phyloP scores from a whole-genome alignment of 1,140 invertebrate species.

The Drosophila kikkawai region DNA sequence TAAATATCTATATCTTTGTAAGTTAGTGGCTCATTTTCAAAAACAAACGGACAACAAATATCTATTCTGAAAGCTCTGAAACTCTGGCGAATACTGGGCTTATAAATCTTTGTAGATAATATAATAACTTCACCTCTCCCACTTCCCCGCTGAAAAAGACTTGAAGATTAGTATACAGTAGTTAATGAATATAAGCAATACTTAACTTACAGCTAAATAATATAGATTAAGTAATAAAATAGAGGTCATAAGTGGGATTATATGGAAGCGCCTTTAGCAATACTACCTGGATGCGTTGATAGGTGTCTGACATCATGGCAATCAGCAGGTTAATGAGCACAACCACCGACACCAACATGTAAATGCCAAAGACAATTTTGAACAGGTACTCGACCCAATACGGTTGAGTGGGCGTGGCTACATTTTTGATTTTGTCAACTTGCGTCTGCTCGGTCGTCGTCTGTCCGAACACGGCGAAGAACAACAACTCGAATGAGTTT shows the following conservation, averaged over 20 bases:
- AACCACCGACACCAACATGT: conserved; percentile 99
- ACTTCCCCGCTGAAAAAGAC: conserved; percentile 65
- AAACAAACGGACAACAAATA: not conserved
- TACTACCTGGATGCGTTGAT: conserved; percentile 97
- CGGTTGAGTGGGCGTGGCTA: conserved; percentile 87
- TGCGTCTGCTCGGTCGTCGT: conserved; percentile 94
- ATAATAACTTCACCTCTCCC: conserved; percentile 2
- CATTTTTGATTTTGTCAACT: conserved; percentile 85
- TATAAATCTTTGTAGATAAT: not conserved
- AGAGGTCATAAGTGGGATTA: conserved; percentile 12
- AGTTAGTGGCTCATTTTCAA: not conserved
- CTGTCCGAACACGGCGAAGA: conserved; percentile 99
- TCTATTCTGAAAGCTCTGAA: not conserved
- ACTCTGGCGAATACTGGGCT: not conserved
- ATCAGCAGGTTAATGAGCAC: conserved; percentile 99
- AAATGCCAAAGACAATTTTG: conserved; percentile 94
- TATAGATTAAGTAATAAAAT: conserved; percentile 13
- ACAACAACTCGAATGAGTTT: conserved; percentile 97
- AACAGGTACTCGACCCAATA: conserved; percentile 92
- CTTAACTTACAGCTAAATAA: conserved; percentile 57
- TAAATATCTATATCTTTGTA: not conserved
- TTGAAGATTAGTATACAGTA: conserved; percentile 40
- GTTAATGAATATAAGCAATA: conserved; percentile 12
- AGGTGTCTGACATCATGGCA: conserved; percentile 99
- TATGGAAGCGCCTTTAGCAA: conserved; percentile 73